Base-by-base conservation (phyloP, 2,113 vertebrate genomes). In the Dendropsophus ebraccatus region DNA sequence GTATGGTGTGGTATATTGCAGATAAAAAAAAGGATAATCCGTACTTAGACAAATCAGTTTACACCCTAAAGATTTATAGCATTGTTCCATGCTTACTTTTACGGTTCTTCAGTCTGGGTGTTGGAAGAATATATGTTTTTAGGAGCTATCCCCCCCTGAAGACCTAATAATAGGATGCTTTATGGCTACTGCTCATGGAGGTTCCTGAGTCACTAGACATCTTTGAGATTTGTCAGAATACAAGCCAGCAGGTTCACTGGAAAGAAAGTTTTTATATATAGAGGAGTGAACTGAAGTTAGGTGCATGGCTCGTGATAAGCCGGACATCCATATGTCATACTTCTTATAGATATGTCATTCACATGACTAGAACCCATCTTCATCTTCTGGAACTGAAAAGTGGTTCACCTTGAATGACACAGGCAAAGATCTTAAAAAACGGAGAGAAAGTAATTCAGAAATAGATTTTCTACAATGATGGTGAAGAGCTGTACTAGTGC, bases 1-100 rank as follows among this genome's bases (percentile, higher is more conserved):
- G 28, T 67, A 82, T 82, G 23, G 60, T 19, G 80, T 70, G 62
- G 60, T 82, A 52, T 50, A 82, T 69, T 35, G 49, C 41, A 52
- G 62, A 82, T 82, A 81, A 21, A 35, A 32, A 21, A 69, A 70
- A 70, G 23, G 25, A 41, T 67, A 82, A 82, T 82, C 80, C 62
- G 23, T 69, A 17, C 47, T 82, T 69, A 70, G 80, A 82, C 62
- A 82, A 82, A 82, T 82, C 62, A 69, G 80, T 52, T 82, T 70
- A 82, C 60, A 58, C 80, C 80, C 60, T 52, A 32, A 35, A 67
- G 41, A 69, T 82, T 70, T 82, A 82, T 47, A 52, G 25, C 62
- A 69, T 69, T 30, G 10, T 70, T 35, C 45, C 45, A 32, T 45
- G 45, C 41, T 69, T 35, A 12, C 23, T 82, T 82, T 82, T 82